Evolutionary conservation across 2,797 vertebrate genomes (phyloP).

Genomic region (Pangasius djambal): DNA sequence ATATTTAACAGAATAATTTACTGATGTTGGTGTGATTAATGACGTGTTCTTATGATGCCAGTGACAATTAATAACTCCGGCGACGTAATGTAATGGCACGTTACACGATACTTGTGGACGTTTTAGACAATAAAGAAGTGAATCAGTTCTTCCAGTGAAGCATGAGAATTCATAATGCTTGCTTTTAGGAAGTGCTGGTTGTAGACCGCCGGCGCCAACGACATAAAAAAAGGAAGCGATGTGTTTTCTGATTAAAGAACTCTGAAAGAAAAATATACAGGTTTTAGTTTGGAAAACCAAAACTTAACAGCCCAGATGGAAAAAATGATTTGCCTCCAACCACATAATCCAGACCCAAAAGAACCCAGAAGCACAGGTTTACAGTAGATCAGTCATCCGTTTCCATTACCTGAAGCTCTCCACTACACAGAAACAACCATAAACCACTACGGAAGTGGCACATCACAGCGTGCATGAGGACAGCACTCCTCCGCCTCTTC

Average conservation of each 20-base stretch:
- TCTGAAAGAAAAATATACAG: neutral
- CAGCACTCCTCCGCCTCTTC: neutral
- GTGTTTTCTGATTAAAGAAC: conserved; percentile 7
- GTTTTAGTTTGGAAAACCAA: conserved; percentile 5
- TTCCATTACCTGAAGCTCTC: conserved; percentile 19
- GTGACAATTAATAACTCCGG: neutral
- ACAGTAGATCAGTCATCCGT: conserved; percentile 19
- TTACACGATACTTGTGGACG: neutral
- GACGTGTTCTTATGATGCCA: neutral
- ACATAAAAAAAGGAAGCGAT: conserved; percentile 14
- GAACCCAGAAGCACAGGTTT: neutral
- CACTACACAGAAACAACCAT: conserved; percentile 6
- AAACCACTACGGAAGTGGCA: neutral
- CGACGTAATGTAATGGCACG: neutral
- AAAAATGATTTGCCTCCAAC: conserved; percentile 9
- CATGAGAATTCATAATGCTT: neutral
- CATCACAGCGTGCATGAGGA: conserved; percentile 2
- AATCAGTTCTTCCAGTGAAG: neutral
- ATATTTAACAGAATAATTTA: neutral
- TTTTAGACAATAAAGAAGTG: neutral
- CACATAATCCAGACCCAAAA: conserved; percentile 8
- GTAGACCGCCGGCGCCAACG: neutral
- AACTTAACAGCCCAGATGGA: neutral
- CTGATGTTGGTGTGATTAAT: neutral
- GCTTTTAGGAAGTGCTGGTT: conserved; percentile 17